Evolutionary conservation across 1,140 invertebrate genomes (phyloP).

Genomic region (Meloidogyne floridensis): DNA sequence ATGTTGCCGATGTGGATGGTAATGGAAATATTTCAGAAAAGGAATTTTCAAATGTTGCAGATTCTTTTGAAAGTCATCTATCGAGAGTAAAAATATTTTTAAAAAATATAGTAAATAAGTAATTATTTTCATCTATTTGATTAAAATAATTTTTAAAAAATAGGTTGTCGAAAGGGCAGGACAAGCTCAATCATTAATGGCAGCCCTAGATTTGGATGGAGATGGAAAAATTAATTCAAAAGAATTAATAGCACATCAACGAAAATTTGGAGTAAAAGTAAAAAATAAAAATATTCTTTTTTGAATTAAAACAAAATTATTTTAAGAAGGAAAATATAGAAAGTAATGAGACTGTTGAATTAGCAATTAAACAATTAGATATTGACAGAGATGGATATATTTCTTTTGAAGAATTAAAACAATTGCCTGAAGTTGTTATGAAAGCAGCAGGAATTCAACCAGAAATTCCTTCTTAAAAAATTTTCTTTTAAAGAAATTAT

Average conservation of each 20-base stretch:
- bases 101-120: not conserved
- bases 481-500: too few relatives aligned
- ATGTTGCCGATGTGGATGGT: conserved; percentile 31
- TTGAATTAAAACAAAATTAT: not conserved
- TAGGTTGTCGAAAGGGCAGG: conserved; percentile 28
- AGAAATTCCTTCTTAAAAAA: not conserved
- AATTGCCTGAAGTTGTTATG: conserved; percentile 26
- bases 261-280: conserved; percentile 12
- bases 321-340: not conserved
- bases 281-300: not conserved
- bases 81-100: conserved; percentile 9
- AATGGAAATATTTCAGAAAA: conserved; percentile 24
- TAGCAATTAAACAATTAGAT: conserved; percentile 20
- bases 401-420: conserved; percentile 33
- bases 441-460: conserved; percentile 22
- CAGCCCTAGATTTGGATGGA: conserved; percentile 23
- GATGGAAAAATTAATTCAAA: conserved; percentile 24
- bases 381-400: conserved; percentile 21
- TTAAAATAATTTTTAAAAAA: not conserved
- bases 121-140: too few relatives aligned
- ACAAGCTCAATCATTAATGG: conserved; percentile 34
- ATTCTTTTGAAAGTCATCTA: conserved; percentile 18
- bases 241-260: conserved; percentile 15
- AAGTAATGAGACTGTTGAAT: not conserved
- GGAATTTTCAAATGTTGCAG: conserved; percentile 9